Evolutionary conservation across 2,888 invertebrate genomes (phyloP), one percentile per base, ranked within the genome.

Genomic region (Cybosia mesomella): DNA sequence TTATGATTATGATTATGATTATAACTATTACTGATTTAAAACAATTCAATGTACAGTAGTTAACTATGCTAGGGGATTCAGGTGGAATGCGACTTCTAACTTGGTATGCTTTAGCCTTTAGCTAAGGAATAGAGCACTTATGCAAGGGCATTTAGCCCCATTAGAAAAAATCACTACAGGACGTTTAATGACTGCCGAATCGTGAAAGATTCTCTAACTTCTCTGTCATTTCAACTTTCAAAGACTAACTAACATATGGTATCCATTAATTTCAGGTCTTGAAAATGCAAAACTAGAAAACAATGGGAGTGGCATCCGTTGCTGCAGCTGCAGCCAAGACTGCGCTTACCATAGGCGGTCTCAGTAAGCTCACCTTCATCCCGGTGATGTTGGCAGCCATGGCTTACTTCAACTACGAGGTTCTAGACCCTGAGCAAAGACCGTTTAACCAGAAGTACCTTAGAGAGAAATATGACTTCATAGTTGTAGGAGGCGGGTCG

Each of bases 391-490:
- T 98, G 72, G 97, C 97, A 2, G 96, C 97, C 0, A 92, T 98
- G 81, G 97, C 97, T 0, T 98, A 97, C 85, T 98, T 97, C 89
- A 97, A 98, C 91, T 98, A 98, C 89, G 98, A 98, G 82, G 94
- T 97, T 3, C 96, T 98, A 83, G 98, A 98, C 89, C 98, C 98
- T 0, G 98, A 98, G 90, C 97, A 97, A 89, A 95, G 97, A 64
- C 97, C 98, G 0, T 97, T 97, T 72, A 97, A 96, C 85, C 96
- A 96, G 70, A 96, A 96, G 75, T 89, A 95, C 54, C 89, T 98
- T 1, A 95, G 96, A 64, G 92, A 95, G 21, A 97, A 97, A 72
- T 98, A 98, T 85, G 98, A 98, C 86, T 99, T 98, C 76, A 94
- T 98, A 0, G 95, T 98, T 22, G 95, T 98, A 32, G 98, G 98